Evolutionary conservation across 2,113 vertebrate species (phyloP), one percentile per base, ranked within the genome.

Genomic region (Hippocampus zosterae): DNA sequence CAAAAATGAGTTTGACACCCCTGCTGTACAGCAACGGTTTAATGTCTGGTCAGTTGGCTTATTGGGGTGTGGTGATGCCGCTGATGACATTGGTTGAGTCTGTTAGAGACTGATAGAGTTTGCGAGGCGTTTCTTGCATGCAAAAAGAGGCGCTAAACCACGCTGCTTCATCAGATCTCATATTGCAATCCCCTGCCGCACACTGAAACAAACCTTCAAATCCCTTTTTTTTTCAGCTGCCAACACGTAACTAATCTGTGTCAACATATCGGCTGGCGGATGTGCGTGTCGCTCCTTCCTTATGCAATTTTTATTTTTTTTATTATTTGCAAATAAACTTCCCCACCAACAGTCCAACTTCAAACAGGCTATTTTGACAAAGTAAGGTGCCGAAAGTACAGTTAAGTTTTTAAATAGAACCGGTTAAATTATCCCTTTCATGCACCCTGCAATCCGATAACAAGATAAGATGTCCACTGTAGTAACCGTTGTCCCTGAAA

Each of bases 11-110:
- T 37, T 37, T 37, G 33, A 2, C 33, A 5, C 33, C 33, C 33
- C 33, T 37, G 33, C 33, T 37, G 5, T 6, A 37, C 48, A 6
- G 48, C 19, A 52, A 52, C 19, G 6, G 48, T 52, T 82, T 79
- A 74, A 18, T 73, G 69, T 84, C 80, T 79, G 73, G 76, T 82
- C 55, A 77, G 68, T 72, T 70, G 18, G 46, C 74, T 85, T 68
- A 56, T 10, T 50, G 57, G 59, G 67, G 62, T 88, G 78, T 82
- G 71, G 64, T 48, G 13, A 23, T 33, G 50, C 56, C 42, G 61
- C 65, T 74, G 72, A 56, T 69, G 37, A 23, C 57, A 73, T 48
- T 73, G 72, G 41, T 80, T 73, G 41, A 69, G 67, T 77, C 60
- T 72, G 67, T 48, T 42, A 37, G 56, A 44, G 68, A 61, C 23